phyloP scores from a whole-genome alignment of 2,113 vertebrate species.

The Neolamprologus sp. region DNA sequence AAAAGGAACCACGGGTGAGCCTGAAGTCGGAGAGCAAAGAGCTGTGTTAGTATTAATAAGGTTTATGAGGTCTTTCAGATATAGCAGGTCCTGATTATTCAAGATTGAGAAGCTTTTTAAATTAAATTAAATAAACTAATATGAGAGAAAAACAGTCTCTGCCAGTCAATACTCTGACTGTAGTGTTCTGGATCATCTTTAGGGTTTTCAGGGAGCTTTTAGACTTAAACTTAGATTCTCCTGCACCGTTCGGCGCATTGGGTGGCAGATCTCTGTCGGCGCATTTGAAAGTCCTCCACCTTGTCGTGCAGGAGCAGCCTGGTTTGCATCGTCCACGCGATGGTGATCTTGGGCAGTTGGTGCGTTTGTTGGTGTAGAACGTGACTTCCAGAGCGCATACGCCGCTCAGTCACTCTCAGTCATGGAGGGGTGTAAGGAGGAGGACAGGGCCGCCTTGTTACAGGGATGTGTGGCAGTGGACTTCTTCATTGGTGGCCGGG shows the following conservation, averaged over 20 bases:
- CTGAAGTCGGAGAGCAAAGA: background rate
- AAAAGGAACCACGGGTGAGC: background rate
- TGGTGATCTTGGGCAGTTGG: background rate
- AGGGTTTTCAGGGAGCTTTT: background rate
- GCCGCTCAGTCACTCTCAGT: background rate
- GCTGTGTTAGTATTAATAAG: background rate
- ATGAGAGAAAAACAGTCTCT: background rate
- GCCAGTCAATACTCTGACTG: background rate
- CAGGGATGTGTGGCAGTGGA: accelerated
- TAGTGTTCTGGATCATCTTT: background rate
- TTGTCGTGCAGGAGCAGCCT: background rate
- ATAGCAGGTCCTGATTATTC: background rate
- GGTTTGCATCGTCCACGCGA: accelerated
- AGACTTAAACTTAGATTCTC: background rate
- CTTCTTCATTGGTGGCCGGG: background rate
- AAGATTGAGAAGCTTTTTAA: background rate
- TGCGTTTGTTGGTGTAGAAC: background rate
- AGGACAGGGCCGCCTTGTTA: background rate
- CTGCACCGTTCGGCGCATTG: background rate
- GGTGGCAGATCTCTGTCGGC: background rate
- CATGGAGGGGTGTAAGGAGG: accelerated
- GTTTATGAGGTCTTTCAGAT: background rate
- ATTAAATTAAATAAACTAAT: background rate
- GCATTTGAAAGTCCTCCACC: background rate
- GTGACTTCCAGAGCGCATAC: background rate